Base-by-base conservation (phyloP, 2,797 vertebrate species). In the Eulemur mongoz region DNA sequence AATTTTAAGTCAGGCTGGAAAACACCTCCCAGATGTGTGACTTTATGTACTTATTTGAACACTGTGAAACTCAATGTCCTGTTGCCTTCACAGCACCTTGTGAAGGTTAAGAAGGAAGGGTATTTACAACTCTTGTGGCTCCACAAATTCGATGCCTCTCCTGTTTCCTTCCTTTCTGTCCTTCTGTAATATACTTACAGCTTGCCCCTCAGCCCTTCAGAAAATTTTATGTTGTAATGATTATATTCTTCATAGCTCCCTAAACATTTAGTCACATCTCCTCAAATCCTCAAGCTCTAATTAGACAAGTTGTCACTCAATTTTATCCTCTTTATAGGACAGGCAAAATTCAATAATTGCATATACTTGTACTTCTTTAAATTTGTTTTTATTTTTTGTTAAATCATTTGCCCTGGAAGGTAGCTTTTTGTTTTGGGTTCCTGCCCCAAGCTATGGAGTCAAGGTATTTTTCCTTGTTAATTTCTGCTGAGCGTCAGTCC, bases 1-100 rank as follows among this genome's bases (percentile, higher is more conserved):
- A 81, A 57, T 94, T 95, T 91, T 65, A 59, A 61, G 32, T 96
- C 67, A 50, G 38, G 0, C 32, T 95, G 80, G 40, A 96, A 81
- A 82, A 27, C 23, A 48, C 9, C 81, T 78, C 45, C 20, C 17
- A 89, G 32, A 40, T 52, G 5, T 75, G 22, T 91, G 70, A 89
- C 27, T 63, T 65, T 78, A 61, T 17, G 43, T 85, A 65, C 15
- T 63, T 80, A 40, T 18, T 79, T 84, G 72, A 70, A 40, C 9
- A 45, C 22, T 73, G 7, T 88, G 43, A 88, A 91, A 63, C 7
- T 73, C 72, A 75, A 2, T 5, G 30, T 59, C 38, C 27, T 79
- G 0, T 61, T 45, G 45, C 59, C 57, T 78, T 96, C 50, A 59
- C 4, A 72, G 6, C 5, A 80, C 27, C 4, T 57, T 48, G 35